Percentiles rank a stretch among this genome's conserved stretches.
Conservation (phyloP, 2,797 vertebrate genomes). For the Leptatherina wallacei region DNA sequence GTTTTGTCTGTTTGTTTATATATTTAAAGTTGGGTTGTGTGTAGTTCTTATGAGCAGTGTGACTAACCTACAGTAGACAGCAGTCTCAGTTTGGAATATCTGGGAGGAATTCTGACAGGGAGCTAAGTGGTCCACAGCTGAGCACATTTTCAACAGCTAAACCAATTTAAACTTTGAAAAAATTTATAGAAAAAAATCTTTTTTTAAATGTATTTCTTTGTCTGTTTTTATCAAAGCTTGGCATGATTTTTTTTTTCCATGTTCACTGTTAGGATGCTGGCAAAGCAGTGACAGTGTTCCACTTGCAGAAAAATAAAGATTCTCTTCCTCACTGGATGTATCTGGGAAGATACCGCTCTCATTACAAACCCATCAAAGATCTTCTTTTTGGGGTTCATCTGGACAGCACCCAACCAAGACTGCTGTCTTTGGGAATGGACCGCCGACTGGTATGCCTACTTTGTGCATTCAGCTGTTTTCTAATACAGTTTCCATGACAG, state of each 20-base stretch:
- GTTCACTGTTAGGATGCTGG: conserved; percentile 84
- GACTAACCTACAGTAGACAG: too few species aligned
- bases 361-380: conserved; percentile 88
- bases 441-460: conserved; percentile 83
- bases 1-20: not conserved
- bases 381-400: conserved; percentile 91
- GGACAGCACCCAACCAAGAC: conserved; percentile 84
- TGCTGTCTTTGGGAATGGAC: conserved; percentile 92
- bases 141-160: not conserved
- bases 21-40: not conserved
- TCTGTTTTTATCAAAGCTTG: not conserved
- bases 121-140: not conserved
- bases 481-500: not conserved
- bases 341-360: conserved; percentile 87
- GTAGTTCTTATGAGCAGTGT: not conserved
- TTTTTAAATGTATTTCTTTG: not conserved
- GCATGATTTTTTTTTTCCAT: not conserved
- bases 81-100: not conserved
- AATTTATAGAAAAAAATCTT: not conserved
- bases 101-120: not conserved
- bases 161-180: not conserved
- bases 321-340: conserved; percentile 80
- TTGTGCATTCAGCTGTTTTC: conserved; percentile 11
- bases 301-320: conserved; percentile 35
- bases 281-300: conserved; percentile 87